A percentile compares a stretch with the other conserved stretches of the same genome.
phyloP scores from a whole-genome alignment of 2,113 vertebrate genomes.

The Podarcis muralis region DNA sequence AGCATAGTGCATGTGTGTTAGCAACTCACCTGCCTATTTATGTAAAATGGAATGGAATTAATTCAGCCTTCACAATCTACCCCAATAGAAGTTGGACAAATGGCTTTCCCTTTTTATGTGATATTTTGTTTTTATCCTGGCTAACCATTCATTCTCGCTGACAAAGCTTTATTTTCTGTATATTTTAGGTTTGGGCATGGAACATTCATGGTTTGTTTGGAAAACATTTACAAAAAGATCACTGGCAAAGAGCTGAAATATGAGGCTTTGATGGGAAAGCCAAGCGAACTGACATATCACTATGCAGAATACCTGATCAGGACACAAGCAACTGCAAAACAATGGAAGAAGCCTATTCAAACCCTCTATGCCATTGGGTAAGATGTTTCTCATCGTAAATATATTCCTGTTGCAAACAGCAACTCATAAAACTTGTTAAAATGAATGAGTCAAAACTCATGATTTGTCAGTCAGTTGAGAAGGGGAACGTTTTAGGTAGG shows the following conservation, averaged over 20 bases:
- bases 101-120: background rate
- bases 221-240: slow-evolving; percentile 89
- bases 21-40: background rate
- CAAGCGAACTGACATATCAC: slow-evolving; percentile 86
- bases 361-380: slow-evolving; percentile 89
- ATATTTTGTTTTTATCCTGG: background rate
- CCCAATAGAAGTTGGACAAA: background rate
- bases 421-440: background rate
- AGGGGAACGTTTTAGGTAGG: background rate
- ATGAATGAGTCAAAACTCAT: background rate
- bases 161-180: background rate
- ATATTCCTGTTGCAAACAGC: background rate
- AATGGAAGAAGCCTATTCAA: slow-evolving; percentile 74
- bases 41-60: background rate
- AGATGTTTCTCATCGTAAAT: slow-evolving; percentile 39
- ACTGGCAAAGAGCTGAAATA: slow-evolving; percentile 87
- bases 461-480: background rate
- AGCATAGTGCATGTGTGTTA: background rate
- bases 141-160: background rate
- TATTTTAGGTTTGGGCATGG: slow-evolving; percentile 85
- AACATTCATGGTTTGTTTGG: slow-evolving; percentile 88
- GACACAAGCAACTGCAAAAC: slow-evolving; percentile 76
- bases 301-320: slow-evolving; percentile 86
- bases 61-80: background rate
- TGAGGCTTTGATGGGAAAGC: slow-evolving; percentile 85